A percentile compares a stretch with the other conserved stretches of the same genome.
Evolutionary conservation across 2,797 vertebrate genomes (phyloP).

Genomic region (Pristis pectinata): DNA sequence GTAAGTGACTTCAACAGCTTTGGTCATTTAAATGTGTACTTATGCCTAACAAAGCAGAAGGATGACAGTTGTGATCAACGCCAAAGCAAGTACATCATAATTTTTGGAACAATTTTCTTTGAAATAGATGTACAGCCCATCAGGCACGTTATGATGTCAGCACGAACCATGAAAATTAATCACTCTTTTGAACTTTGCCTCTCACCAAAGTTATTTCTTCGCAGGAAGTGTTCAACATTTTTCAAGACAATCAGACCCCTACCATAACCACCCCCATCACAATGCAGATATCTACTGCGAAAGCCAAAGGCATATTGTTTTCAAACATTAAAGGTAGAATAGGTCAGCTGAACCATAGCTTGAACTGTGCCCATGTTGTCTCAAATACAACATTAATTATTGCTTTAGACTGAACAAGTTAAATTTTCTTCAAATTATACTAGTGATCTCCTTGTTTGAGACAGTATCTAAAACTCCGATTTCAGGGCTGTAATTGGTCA

Average conservation of each 20-base stretch:
- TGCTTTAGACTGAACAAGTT: background rate
- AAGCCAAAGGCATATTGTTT: background rate
- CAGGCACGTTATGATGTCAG: conserved; percentile 7
- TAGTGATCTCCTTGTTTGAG: background rate
- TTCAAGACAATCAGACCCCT: background rate
- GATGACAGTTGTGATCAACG: background rate
- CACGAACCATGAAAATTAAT: conserved; percentile 10
- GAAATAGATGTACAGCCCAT: background rate
- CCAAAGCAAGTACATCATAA: background rate
- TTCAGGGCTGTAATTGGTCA: background rate
- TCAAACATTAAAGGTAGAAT: background rate
- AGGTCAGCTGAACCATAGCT: background rate
- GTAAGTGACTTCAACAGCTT: background rate
- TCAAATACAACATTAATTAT: background rate
- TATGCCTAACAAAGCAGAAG: background rate
- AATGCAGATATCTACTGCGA: no score
- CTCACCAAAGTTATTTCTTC: background rate
- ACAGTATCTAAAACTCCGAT: background rate
- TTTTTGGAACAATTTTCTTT: background rate
- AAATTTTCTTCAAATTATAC: conserved; percentile 19
- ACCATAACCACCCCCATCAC: background rate
- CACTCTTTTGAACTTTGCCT: background rate
- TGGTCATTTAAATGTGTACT: background rate
- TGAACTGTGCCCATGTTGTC: background rate
- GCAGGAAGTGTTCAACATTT: background rate